These are phyloP conservation scores for Latrodectus elegans DNA, from an alignment of 2,888 invertebrate species.

Conservation along the genomic window DNA sequence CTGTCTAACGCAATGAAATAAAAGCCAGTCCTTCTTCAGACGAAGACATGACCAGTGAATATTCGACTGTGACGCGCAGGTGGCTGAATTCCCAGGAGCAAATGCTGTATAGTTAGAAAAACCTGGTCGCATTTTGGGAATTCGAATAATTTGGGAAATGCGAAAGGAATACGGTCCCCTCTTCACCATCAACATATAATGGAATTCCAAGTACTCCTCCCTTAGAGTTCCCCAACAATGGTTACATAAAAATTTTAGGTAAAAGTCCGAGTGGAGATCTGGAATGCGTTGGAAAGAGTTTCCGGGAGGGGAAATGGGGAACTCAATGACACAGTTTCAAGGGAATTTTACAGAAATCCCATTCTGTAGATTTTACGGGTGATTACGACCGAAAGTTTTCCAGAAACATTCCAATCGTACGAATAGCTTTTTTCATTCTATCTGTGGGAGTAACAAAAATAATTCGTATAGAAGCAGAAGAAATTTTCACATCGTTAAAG, in stretches of 20 bases:
- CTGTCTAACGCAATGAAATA: no score
- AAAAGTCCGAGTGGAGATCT: not conserved
- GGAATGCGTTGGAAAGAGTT: not conserved
- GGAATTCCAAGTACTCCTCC: constrained; percentile 15
- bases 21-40: no score
- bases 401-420: constrained; percentile 18
- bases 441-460: no score
- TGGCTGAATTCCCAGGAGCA: no score
- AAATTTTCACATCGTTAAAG: no score
- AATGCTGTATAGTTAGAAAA: not conserved
- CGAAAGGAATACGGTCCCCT: not conserved
- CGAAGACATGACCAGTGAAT: no score
- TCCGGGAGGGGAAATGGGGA: not conserved
- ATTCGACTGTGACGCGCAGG: no score
- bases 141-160: not conserved
- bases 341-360: constrained; percentile 9
- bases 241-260: constrained; percentile 16
- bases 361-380: constrained; percentile 25
- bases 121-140: not conserved
- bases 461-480: no score
- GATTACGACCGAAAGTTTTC: constrained; percentile 25
- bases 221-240: constrained; percentile 11
- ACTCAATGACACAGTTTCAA: not conserved
- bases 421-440: not conserved
- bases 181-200: constrained; percentile 6